Evolutionary conservation across 2,797 vertebrate species (phyloP).

Genomic region (Meriones psammophilus): DNA sequence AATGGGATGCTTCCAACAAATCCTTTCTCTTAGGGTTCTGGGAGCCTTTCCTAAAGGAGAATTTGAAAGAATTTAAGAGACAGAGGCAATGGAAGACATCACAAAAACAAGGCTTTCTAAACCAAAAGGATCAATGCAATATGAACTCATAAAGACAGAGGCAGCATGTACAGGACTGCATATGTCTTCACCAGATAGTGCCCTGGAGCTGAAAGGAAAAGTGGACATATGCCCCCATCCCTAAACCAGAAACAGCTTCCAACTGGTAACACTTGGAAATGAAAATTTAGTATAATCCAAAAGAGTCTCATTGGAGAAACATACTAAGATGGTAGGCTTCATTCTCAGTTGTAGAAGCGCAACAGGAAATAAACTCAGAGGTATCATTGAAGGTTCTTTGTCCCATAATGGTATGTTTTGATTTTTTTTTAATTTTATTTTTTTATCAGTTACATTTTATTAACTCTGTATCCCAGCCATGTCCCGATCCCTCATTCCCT

Average conservation of each 20-base stretch:
- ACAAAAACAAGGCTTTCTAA: background rate
- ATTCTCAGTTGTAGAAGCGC: background rate
- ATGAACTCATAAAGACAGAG: background rate
- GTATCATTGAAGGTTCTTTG: background rate
- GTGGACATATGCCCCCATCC: background rate
- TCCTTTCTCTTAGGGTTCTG: background rate
- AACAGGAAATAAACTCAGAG: background rate
- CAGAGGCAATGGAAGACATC: background rate
- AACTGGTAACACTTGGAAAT: background rate
- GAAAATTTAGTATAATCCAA: background rate
- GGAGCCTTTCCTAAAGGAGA: background rate
- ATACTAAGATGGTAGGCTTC: background rate
- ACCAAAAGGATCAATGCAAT: background rate
- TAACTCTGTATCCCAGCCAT: too few relatives aligned
- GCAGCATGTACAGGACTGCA: background rate
- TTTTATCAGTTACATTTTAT: too few relatives aligned
- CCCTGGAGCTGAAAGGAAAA: background rate
- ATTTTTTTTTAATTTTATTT: too few relatives aligned
- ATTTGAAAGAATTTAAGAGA: background rate
- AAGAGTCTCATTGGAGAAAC: background rate
- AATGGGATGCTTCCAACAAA: background rate
- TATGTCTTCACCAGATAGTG: background rate
- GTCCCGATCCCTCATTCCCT: too few relatives aligned
- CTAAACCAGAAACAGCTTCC: background rate
- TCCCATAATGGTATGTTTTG: background rate